Base-by-base conservation (phyloP, 2,113 vertebrate species). In the Tenrec ecaudatus region DNA sequence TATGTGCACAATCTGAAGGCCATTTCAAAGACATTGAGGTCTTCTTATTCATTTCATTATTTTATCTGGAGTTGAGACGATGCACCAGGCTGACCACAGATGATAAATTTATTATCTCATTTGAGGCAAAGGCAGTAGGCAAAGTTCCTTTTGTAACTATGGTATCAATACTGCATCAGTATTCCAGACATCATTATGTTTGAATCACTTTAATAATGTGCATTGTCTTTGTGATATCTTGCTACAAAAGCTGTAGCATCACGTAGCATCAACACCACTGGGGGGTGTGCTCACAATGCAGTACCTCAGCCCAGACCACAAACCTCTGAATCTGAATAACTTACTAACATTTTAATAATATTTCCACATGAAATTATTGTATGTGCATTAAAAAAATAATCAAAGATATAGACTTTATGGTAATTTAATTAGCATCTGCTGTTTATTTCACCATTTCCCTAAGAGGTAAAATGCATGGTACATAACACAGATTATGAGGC, bases 371-470 rank as follows among this genome's bases (percentile, higher is more conserved):
- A 80, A 80, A 53, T 20, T 71, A 33, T 11, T 38, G 20, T 66
- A 29, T 66, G 25, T 66, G 2, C 25, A 6, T 58, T 33, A 31
- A 3, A 90, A 62, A 80, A 83, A 14, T 80, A n/a, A 25, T 8
- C 25, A 17, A 76, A 47, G 12, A 53, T 53, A 64, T 6, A 31
- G 3, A 29, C 31, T 92, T 82, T 86, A 38, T 47, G 29, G 12
- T 17, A 60, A 57, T 19, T 75, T 31, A 9, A 75, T 87, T 71
- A 83, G 57, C 68, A 82, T 31, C 62, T 20, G 53, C 20, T 64
- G 3, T 92, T 89, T 33, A 92, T 73, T 88, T 88, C 17, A 78
- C 38, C 5, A 47, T 40, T 76, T 91, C 83, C 36, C 19, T 47
- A 58, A 58, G 53, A 86, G 16, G 2, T 69, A 57, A 86, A 75